Evolutionary conservation across 1,140 invertebrate species (phyloP).

Genomic region (Bombus consobrinus): DNA sequence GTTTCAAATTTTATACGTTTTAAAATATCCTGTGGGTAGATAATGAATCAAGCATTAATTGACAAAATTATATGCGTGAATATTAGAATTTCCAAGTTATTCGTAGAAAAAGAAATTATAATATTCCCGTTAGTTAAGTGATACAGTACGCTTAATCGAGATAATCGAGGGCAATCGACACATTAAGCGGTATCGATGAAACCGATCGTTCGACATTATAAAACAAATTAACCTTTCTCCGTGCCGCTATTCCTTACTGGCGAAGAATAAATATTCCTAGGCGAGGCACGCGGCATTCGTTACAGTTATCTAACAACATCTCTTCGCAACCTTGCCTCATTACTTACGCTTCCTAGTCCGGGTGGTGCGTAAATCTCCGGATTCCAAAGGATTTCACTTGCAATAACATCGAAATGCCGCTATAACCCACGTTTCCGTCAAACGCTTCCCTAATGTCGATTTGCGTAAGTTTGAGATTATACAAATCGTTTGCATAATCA

Average conservation of each 20-base stretch:
- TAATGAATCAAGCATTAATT: fast-evolving
- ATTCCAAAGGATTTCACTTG: conserved; percentile 39
- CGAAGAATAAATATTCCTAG: conserved; percentile 1
- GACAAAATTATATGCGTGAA: background rate
- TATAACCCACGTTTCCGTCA: too few relatives aligned
- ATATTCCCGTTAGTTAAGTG: background rate
- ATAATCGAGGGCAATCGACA: background rate
- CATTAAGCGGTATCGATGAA: conserved; percentile 3
- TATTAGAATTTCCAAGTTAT: background rate
- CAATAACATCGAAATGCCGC: background rate
- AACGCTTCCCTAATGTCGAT: background rate
- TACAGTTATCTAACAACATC: conserved; percentile 38
- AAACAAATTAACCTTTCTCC: conserved; percentile 26
- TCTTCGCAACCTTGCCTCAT: conserved; percentile 45
- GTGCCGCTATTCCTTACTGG: background rate
- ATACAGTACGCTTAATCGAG: background rate
- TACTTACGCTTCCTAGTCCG: conserved; percentile 47
- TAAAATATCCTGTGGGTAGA: too few relatives aligned
- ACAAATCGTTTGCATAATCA: background rate
- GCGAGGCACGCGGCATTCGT: conserved; percentile 21
- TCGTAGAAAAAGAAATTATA: too few relatives aligned
- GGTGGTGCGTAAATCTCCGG: background rate
- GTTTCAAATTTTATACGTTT: too few relatives aligned
- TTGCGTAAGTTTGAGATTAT: background rate
- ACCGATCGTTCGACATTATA: background rate